Conservation (phyloP, 53 echinoderm and acorn worm genomes). For the Zoroaster sp. region DNA sequence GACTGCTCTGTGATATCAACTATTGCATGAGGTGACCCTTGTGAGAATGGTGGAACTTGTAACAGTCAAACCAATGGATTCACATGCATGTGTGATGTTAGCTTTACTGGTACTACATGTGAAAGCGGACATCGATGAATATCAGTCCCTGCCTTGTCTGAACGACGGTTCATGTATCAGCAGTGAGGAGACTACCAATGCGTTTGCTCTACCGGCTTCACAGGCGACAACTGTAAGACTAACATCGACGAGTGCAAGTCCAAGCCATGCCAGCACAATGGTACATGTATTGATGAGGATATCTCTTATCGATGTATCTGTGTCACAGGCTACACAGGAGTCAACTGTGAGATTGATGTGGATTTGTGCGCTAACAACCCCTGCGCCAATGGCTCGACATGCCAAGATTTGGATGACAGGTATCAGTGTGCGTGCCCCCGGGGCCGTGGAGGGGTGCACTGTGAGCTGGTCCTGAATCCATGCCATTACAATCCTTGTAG, state of each 20-base stretch:
- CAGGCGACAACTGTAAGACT: conserved; percentile 38
- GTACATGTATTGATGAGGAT: conserved; percentile 40
- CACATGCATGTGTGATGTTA: conserved; percentile 55
- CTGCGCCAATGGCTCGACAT: conserved; percentile 61
- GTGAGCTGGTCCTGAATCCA: conserved; percentile 40
- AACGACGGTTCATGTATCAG: conserved; percentile 40
- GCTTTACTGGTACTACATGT: conserved; percentile 60
- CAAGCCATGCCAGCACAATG: conserved; percentile 52
- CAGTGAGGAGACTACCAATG: conserved; percentile 36
- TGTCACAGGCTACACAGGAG: conserved; percentile 38
- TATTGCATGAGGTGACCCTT: conserved; percentile 49
- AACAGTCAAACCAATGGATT: conserved; percentile 29
- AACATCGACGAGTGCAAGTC: conserved; percentile 56
- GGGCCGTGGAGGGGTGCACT: conserved; percentile 69
- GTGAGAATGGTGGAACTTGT: conserved; percentile 57
- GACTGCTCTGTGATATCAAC: conserved; percentile 17
- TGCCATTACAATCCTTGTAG: conserved; percentile 36
- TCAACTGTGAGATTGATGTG: conserved; percentile 42
- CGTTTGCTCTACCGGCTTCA: conserved; percentile 32
- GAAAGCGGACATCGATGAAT: conserved; percentile 51
- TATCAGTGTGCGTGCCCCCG: conserved; percentile 68
- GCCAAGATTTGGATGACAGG: conserved; percentile 59
- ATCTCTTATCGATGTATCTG: conserved; percentile 44
- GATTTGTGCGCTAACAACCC: conserved; percentile 62
- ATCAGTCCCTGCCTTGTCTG: conserved; percentile 41